Evolutionary conservation across 2,113 vertebrate species (phyloP).

Genomic region (Colinus virginianus): DNA sequence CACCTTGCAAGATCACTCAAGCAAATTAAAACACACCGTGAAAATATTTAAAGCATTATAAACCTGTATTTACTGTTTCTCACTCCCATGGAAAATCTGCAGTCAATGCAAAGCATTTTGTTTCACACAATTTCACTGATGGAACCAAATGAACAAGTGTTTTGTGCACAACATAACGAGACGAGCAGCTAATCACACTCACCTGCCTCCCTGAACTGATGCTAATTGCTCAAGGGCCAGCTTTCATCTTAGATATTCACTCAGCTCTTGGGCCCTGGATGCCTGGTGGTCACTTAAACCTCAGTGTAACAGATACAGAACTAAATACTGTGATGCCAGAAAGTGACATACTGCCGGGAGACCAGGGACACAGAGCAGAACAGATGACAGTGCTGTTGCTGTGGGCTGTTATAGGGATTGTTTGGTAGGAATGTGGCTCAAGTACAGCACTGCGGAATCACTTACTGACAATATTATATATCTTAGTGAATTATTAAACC

Average conservation of each 20-base stretch:
- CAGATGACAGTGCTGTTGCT: neutral
- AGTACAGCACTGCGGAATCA: neutral
- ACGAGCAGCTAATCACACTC: neutral
- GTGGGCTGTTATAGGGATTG: neutral
- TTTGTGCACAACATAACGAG: neutral
- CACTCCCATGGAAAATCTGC: neutral
- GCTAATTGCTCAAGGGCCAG: neutral
- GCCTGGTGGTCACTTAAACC: neutral
- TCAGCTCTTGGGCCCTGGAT: neutral
- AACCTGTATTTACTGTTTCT: neutral
- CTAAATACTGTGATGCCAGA: neutral
- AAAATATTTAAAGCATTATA: neutral
- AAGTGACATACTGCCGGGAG: neutral
- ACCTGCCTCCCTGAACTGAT: neutral
- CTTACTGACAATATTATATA: neutral
- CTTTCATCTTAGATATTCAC: neutral
- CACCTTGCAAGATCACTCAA: neutral
- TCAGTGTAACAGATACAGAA: neutral
- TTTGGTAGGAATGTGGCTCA: accelerated
- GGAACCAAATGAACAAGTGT: neutral
- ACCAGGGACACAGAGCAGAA: neutral
- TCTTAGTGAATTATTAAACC: neutral
- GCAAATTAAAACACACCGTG: neutral
- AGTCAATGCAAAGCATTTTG: neutral
- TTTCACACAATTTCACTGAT: neutral